Conservation (phyloP, 2,113 vertebrate species). For the Boleophthalmus pectinirostris region DNA sequence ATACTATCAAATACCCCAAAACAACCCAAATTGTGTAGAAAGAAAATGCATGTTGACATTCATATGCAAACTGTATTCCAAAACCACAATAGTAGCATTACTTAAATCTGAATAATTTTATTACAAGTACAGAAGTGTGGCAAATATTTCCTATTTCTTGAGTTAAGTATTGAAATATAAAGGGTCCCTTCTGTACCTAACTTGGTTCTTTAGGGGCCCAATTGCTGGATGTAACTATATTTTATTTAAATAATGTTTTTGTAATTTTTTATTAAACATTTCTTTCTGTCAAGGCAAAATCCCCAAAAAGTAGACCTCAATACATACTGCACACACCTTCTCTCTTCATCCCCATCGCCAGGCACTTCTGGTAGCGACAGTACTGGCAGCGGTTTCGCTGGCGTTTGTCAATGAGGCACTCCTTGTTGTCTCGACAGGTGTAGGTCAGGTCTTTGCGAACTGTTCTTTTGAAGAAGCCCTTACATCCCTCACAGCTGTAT, state of each 20-base stretch:
- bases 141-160: background rate
- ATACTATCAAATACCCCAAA: too few relatives aligned
- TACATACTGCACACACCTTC: slow-evolving; percentile 71
- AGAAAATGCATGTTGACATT: too few relatives aligned
- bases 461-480: slow-evolving; percentile 84
- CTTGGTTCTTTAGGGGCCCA: too few relatives aligned
- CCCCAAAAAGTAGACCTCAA: background rate
- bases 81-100: too few relatives aligned
- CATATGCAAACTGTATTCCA: too few relatives aligned
- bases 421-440: slow-evolving; percentile 83
- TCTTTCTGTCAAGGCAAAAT: background rate
- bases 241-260: background rate
- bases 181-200: background rate
- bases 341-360: slow-evolving; percentile 84
- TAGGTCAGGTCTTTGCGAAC: slow-evolving; percentile 83
- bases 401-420: slow-evolving; percentile 83
- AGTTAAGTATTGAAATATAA: background rate
- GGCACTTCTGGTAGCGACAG: slow-evolving; percentile 85
- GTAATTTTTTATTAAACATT: background rate
- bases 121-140: background rate
- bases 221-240: too few relatives aligned
- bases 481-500: slow-evolving; percentile 84
- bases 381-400: slow-evolving; percentile 84
- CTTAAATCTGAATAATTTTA: background rate
- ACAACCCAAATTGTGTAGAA: too few relatives aligned